A percentile compares a stretch with the other conserved stretches of the same genome.
Conservation (phyloP, 2,888 invertebrate genomes). For the Hecatera dysodea region DNA sequence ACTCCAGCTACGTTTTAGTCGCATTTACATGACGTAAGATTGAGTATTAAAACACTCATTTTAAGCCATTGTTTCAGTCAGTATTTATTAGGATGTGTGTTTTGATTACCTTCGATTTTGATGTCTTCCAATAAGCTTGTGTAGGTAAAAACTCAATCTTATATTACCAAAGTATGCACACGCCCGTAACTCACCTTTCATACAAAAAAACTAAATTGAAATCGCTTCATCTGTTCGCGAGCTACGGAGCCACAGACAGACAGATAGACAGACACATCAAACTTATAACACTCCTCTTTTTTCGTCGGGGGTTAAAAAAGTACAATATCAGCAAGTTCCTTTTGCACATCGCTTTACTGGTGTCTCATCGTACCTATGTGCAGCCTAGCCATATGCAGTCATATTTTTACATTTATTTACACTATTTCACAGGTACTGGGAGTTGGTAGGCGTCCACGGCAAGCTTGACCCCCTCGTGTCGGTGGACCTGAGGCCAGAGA, state of each 20-base stretch:
- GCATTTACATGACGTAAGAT: neutral
- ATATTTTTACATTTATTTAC: neutral
- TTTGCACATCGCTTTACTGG: neutral
- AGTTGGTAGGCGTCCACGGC: constrained; percentile 96
- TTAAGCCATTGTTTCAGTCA: neutral
- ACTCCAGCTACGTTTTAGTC: neutral
- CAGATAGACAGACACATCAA: too few species aligned
- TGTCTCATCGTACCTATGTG: too few species aligned
- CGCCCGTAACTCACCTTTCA: too few species aligned
- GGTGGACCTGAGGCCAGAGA: constrained; percentile 96
- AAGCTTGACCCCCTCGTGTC: constrained; percentile 97
- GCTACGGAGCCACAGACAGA: too few species aligned
- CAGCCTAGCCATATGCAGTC: neutral
- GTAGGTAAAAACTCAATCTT: neutral
- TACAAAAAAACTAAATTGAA: too few species aligned
- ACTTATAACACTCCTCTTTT: too few species aligned
- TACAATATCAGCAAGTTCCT: neutral
- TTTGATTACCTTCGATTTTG: neutral
- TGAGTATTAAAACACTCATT: neutral
- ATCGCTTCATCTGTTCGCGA: too few species aligned
- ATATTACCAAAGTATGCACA: too few species aligned
- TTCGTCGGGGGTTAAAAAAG: too few species aligned
- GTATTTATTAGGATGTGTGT: neutral
- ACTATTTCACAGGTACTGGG: constrained; percentile 92
- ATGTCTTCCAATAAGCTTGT: neutral